Percentiles rank a stretch among this genome's conserved stretches.
phyloP scores from a whole-genome alignment of 2,113 vertebrate genomes.

The Ramphastos sulfuratus region DNA sequence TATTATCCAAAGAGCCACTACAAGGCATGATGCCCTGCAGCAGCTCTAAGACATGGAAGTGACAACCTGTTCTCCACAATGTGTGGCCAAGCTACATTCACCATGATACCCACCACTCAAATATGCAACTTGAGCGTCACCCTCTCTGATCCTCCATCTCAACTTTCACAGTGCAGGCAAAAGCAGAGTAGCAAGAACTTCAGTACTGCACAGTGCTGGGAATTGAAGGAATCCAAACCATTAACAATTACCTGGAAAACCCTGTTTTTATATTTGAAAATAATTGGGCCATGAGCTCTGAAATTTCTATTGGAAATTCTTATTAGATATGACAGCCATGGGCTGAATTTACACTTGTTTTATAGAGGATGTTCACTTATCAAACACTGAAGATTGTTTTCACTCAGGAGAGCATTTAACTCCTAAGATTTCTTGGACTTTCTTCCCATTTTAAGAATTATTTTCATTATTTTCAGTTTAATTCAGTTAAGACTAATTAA shows the following conservation, averaged over 20 bases:
- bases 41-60: background rate
- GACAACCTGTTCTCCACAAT: background rate
- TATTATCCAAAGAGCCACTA: background rate
- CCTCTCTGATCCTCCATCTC: background rate
- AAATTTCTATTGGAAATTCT: background rate
- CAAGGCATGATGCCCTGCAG: background rate
- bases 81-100: background rate
- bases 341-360: background rate
- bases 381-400: background rate
- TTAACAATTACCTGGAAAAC: background rate
- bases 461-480: background rate
- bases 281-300: background rate
- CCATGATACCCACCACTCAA: background rate
- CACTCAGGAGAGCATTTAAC: background rate
- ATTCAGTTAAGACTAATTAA: background rate
- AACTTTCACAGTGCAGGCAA: background rate
- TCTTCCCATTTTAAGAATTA: background rate
- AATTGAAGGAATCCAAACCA: background rate
- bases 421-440: background rate
- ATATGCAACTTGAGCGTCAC: no score
- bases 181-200: background rate
- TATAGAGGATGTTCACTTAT: background rate
- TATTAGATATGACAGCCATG: background rate
- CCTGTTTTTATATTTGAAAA: background rate
- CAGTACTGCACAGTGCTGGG: background rate